These are phyloP conservation scores for Drosophila demipolita DNA, from an alignment of 2,888 invertebrate genomes.

Conservation along the genomic window DNA sequence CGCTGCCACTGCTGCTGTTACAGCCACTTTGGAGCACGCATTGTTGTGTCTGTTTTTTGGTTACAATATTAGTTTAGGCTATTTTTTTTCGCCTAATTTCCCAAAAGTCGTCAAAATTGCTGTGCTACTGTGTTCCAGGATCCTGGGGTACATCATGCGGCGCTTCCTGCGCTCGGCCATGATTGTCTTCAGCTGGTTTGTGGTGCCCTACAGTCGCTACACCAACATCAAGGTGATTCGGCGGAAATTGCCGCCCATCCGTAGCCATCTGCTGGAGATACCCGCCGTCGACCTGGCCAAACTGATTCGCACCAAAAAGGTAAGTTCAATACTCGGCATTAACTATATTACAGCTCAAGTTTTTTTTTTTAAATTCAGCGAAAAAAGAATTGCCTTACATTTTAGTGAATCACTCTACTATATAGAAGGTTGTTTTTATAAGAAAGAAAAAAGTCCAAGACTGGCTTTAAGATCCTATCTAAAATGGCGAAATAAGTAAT, in stretches of 20 bases:
- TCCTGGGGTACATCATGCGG: conserved; percentile 87
- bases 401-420: background rate
- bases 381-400: background rate
- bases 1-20: conserved; percentile 11
- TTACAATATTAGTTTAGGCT: conserved; percentile 23
- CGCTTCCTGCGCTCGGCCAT: conserved; percentile 87
- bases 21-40: background rate
- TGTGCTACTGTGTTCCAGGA: conserved; percentile 86
- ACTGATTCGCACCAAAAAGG: conserved; percentile 90
- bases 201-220: conserved; percentile 86
- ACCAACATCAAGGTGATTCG: conserved; percentile 86
- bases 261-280: conserved; percentile 88
- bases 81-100: conserved; percentile 28
- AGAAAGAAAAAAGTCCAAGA: background rate
- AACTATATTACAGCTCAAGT: background rate
- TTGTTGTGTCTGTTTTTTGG: conserved; percentile 45
- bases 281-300: conserved; percentile 89
- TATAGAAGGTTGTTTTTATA: background rate
- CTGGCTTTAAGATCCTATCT: background rate
- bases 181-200: conserved; percentile 87
- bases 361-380: conserved; percentile 12
- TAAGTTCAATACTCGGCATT: conserved; percentile 78
- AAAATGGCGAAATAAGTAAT: background rate
- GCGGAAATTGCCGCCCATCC: conserved; percentile 88
- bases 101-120: conserved; percentile 83